These are phyloP conservation scores for Oreochromis niloticus DNA, from an alignment of 2,113 vertebrate genomes.

Conservation along the genomic window DNA sequence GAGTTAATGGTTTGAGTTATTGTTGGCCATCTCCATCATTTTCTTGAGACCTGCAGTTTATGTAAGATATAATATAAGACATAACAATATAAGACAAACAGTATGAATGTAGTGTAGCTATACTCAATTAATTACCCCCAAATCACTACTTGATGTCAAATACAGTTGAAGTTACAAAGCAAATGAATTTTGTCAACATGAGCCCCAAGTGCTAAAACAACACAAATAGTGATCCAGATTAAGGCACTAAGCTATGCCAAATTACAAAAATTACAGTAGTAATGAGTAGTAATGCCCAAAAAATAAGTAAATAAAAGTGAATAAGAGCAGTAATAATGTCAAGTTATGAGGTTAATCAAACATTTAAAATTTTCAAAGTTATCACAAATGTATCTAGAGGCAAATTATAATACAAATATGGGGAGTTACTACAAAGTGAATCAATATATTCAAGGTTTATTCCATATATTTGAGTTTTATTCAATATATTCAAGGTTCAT, in stretches of 20 bases:
- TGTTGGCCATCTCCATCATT: slow-evolving; percentile 56
- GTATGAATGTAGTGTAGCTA: background rate
- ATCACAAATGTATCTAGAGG: background rate
- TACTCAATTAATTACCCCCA: background rate
- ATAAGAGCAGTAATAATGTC: background rate
- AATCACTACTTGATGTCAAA: background rate
- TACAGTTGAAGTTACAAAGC: background rate
- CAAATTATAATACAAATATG: background rate
- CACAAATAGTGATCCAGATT: background rate
- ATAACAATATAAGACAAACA: too few relatives aligned
- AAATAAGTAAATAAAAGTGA: background rate
- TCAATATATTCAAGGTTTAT: background rate
- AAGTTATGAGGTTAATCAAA: background rate
- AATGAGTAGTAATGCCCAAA: background rate
- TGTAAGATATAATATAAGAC: too few relatives aligned
- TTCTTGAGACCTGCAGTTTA: slow-evolving; percentile 29
- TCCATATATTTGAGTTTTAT: background rate
- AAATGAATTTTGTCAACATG: background rate
- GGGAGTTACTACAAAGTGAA: background rate
- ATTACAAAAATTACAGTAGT: background rate
- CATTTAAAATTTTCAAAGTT: background rate
- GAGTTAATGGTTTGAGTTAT: background rate
- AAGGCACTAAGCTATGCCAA: background rate
- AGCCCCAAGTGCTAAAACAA: background rate
- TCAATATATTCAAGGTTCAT: background rate